Conservation (phyloP, 1,140 invertebrate species). For the Drosophila varians region DNA sequence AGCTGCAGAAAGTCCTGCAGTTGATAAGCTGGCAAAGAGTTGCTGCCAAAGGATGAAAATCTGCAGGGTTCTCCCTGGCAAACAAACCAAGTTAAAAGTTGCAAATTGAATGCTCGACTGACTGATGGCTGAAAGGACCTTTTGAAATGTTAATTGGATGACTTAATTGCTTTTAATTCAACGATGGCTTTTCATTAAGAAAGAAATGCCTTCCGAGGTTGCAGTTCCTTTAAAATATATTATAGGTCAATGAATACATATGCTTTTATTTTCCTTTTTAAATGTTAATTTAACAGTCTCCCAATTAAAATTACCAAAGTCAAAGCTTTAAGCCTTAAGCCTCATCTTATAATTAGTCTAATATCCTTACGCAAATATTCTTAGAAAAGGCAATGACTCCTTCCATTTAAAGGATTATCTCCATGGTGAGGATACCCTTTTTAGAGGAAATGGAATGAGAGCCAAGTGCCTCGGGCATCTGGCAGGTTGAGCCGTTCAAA, state of each 20-base stretch:
- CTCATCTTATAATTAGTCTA: background rate
- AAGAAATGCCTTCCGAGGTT: slow-evolving; percentile 1
- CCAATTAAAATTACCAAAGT: no score
- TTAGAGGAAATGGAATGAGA: slow-evolving; percentile 8
- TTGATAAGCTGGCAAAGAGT: slow-evolving; percentile 65
- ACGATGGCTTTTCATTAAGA: slow-evolving; percentile 8
- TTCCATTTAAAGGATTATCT: slow-evolving; percentile 1
- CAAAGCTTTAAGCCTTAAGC: background rate
- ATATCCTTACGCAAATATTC: background rate
- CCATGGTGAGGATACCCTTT: slow-evolving; percentile 26
- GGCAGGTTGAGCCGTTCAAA: slow-evolving; percentile 27
- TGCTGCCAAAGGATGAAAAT: slow-evolving; percentile 20
- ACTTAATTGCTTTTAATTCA: slow-evolving; percentile 46
- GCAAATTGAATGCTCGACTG: slow-evolving; percentile 38
- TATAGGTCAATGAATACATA: no score
- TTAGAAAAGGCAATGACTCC: background rate
- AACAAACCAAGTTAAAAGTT: slow-evolving; percentile 37
- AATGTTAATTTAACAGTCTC: no score
- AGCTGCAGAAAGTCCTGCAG: slow-evolving; percentile 46
- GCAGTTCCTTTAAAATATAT: no score
- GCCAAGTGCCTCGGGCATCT: slow-evolving; percentile 20
- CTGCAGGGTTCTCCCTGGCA: slow-evolving; percentile 12
- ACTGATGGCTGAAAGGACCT: slow-evolving; percentile 33
- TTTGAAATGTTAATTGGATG: slow-evolving; percentile 48
- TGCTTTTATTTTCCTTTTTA: no score